Base-by-base conservation (phyloP, 2,888 invertebrate genomes). In the Taphrorychus bicolor region DNA sequence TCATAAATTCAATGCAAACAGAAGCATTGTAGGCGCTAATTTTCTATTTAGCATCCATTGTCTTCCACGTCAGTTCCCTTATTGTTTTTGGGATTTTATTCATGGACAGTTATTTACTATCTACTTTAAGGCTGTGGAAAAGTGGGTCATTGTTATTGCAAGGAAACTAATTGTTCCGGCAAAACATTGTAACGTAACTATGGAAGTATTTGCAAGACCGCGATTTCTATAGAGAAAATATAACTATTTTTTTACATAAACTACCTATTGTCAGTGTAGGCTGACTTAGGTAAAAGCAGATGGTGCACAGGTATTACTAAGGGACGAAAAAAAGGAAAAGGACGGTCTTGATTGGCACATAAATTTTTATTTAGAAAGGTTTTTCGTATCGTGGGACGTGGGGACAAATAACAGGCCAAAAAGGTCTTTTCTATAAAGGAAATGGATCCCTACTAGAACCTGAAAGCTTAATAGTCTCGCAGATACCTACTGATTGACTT, bases 351-450 rank as follows among this genome's bases (percentile, higher is more conserved):
- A 69, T 64, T 69, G 65, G 49, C 61, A 69, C 69, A 69, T 69
- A 69, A 69, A 69, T 69, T 69, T 69, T 41, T 65, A 65, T 69
- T 65, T 69, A 65, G 69, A 66, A 69, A 65, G 69, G 65, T 69
- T 65, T 63, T 61, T 62, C 48, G 23, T 62, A 67, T 62, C 59
- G 45, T 57, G 61, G 57, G 60, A 66, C 56, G 41, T 42, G 24
- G 45, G 67, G 62, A 58, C 62, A 22, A 58, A 58, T 19, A 41
- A 58, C 42, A 56, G 56, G 51, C 22, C 51, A 52, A 45, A 57
- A 60, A 59, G 58, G 57, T 52, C 17, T 24, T 59, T 67, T 62
- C 40, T 53, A 58, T 51, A 51, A 51, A 51, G 19, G 3, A 19
- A 51, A 51, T 14, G 17, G 45, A 45, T 45, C 45, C 16, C 45